Conservation (phyloP, 2,888 invertebrate species). For the Heterodera filipjevi region DNA sequence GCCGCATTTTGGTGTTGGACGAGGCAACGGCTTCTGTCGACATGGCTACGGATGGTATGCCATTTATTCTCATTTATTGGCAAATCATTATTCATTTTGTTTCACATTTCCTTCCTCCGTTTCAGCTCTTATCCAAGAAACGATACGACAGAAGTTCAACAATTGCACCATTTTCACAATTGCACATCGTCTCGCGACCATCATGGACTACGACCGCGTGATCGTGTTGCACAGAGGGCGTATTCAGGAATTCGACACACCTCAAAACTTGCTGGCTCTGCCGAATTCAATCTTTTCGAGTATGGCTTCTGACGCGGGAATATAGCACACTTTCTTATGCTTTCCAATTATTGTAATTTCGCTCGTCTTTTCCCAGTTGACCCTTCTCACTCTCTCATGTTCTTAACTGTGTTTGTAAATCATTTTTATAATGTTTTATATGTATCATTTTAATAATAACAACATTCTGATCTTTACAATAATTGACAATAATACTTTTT, state of each 20-base stretch:
- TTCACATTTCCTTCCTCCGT: neutral
- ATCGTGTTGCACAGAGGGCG: slow-evolving; percentile 67
- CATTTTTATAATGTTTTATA: neutral
- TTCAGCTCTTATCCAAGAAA: slow-evolving; percentile 68
- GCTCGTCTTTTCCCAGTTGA: neutral
- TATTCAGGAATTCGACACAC: slow-evolving; percentile 67
- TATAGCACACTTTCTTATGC: slow-evolving; percentile 6
- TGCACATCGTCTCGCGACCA: slow-evolving; percentile 88
- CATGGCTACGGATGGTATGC: slow-evolving; percentile 67
- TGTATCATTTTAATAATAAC: neutral
- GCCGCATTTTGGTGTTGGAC: slow-evolving; percentile 74
- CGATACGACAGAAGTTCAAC: slow-evolving; percentile 83
- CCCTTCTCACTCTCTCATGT: neutral
- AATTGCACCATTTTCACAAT: slow-evolving; percentile 87
- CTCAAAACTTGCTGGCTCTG: slow-evolving; percentile 64
- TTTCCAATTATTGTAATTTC: neutral
- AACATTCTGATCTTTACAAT: neutral
- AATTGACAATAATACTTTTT: neutral
- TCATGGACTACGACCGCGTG: slow-evolving; percentile 78
- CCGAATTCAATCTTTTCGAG: slow-evolving; percentile 61
- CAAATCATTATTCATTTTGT: slow-evolving; percentile 66
- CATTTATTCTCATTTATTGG: slow-evolving; percentile 68
- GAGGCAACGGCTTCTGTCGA: slow-evolving; percentile 71
- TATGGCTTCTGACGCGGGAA: slow-evolving; percentile 19
- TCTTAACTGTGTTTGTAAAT: neutral